These are phyloP conservation scores for Atrichornis clamosus DNA, from an alignment of 2,113 vertebrate genomes.

Conservation along the genomic window DNA sequence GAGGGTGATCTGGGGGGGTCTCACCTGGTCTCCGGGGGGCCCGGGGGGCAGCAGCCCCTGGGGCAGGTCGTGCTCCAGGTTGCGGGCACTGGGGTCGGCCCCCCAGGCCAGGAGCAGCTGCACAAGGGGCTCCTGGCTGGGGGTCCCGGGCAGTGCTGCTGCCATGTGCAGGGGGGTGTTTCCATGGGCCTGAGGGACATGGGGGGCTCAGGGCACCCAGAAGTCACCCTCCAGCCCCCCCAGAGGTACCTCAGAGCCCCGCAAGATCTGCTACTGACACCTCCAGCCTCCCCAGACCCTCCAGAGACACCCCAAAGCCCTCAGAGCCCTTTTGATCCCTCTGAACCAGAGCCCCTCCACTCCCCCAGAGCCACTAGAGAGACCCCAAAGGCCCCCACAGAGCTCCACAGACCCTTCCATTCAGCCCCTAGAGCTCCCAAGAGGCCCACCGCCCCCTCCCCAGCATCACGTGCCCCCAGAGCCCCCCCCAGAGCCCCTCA, in stretches of 20 bases:
- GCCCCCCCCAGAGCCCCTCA: too few relatives aligned
- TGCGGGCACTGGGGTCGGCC: background rate
- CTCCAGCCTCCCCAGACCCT: background rate
- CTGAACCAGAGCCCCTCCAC: background rate
- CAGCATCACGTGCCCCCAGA: background rate
- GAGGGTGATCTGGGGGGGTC: background rate
- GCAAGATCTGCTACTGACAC: background rate
- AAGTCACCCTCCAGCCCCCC: background rate
- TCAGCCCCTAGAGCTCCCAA: background rate
- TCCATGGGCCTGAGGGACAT: background rate
- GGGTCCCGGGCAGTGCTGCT: background rate
- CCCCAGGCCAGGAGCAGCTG: background rate
- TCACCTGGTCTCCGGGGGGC: background rate
- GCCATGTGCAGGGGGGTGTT: conserved; percentile 3
- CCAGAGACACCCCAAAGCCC: background rate
- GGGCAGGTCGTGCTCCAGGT: background rate
- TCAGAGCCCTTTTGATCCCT: background rate
- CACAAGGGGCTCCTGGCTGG: background rate
- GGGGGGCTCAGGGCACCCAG: background rate
- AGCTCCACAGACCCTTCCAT: background rate
- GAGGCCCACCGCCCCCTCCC: background rate
- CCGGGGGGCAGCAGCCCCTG: background rate
- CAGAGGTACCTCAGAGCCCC: background rate
- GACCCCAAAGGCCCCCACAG: background rate
- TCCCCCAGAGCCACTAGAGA: accelerated